Evolutionary conservation across 2,797 vertebrate genomes (phyloP).

Genomic region (Hozukius guyotensis): DNA sequence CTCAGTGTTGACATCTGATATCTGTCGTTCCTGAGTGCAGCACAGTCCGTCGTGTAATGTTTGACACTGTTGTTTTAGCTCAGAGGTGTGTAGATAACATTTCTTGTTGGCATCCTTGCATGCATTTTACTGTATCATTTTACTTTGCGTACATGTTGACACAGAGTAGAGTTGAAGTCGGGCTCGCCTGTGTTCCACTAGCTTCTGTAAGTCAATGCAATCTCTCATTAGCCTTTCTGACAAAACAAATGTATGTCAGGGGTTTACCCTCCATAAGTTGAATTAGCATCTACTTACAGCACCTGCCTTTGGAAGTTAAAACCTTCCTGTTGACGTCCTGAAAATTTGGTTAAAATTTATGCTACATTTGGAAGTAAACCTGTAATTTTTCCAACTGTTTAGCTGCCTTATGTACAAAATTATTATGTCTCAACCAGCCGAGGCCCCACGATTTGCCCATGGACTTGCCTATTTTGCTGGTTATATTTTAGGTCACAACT

Average conservation of each 20-base stretch:
- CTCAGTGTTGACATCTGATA: slow-evolving; percentile 34
- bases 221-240: not conserved
- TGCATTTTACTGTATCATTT: slow-evolving; percentile 3
- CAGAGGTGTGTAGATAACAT: not conserved
- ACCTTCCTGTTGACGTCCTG: not conserved
- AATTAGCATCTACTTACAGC: not conserved
- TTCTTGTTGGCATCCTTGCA: not conserved
- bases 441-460: not conserved
- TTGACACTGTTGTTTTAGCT: slow-evolving; percentile 14
- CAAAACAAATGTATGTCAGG: not conserved
- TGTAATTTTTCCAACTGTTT: not conserved
- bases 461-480: not conserved
- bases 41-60: not conserved
- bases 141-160: slow-evolving; percentile 11
- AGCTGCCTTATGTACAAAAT: not conserved
- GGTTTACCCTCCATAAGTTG: not conserved
- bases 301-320: not conserved
- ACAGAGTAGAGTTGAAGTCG: not conserved
- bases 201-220: not conserved
- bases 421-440: not conserved
- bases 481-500: not conserved
- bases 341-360: not conserved
- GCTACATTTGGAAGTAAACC: not conserved
- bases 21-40: slow-evolving; percentile 1
- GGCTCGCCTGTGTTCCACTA: not conserved